Conservation (phyloP, 2,888 invertebrate species). For the Pardosa pseudoannulata region DNA sequence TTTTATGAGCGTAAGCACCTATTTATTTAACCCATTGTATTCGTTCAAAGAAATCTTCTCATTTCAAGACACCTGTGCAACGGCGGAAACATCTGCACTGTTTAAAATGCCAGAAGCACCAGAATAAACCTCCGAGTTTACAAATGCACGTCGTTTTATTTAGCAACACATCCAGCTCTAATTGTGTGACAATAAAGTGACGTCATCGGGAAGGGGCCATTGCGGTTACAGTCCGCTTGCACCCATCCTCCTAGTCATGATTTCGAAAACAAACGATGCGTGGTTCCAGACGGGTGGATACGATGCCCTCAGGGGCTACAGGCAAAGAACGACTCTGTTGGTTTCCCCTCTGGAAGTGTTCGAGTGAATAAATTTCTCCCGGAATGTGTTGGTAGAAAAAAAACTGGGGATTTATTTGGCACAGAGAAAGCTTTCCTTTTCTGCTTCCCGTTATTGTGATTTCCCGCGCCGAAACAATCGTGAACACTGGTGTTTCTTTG, state of each 20-base stretch:
- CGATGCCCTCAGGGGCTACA: not conserved
- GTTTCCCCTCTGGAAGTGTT: not conserved
- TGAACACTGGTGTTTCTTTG: no score
- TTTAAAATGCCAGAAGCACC: no score
- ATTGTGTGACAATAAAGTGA: not conserved
- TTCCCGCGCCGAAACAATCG: no score
- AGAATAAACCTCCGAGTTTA: no score
- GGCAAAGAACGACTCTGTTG: not conserved
- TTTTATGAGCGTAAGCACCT: no score
- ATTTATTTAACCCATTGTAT: no score
- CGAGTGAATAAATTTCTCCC: not conserved
- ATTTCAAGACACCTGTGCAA: no score
- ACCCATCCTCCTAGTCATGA: not conserved
- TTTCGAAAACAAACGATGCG: slow-evolving; percentile 15
- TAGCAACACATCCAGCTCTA: not conserved
- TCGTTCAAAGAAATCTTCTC: no score
- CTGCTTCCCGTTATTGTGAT: not conserved
- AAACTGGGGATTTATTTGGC: not conserved
- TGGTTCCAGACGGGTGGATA: slow-evolving; percentile 19
- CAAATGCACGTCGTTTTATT: not conserved
- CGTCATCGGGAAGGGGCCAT: slow-evolving; percentile 16
- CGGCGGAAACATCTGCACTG: no score
- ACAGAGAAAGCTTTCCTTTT: not conserved
- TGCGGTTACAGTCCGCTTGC: slow-evolving; percentile 18
- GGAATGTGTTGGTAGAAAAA: not conserved